Evolutionary conservation across 1,140 invertebrate genomes (phyloP), one percentile per base, ranked within the genome.

Genomic region (Leptopilina clavipes): DNA sequence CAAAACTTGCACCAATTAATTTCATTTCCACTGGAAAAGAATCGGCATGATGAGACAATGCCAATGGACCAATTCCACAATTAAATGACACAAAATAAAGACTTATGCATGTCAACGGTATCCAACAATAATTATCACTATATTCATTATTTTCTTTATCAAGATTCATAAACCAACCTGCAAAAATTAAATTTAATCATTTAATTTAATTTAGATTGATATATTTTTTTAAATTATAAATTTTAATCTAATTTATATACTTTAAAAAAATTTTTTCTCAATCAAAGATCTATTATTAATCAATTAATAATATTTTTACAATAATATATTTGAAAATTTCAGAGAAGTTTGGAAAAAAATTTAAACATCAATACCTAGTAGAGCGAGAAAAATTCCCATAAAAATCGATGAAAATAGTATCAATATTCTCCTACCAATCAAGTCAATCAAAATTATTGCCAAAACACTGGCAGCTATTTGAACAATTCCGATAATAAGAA

Each of bases 401-500:
- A 93, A 87, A 25, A 89, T 71, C 10, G 91, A 91, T 0, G 94
- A 95, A 43, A 93, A 85, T 0, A 94, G 87, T 18, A 97, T 89
- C 3, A 97, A 89, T 71, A 94, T 91, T 59, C 94, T 91, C 72
- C 96, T 91, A 59, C 96, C 96, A 0, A 94, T 89, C 78, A 92
- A 92, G 83, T 96, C 95, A 76, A 97, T 93, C 9, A 96, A 88
- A 71, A 94, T 79, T 40, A 92, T 91, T 1, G 94, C 93, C 1
- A 93, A 81, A 72, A 95, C 91, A 0, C 94, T 95, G 9, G 93
- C 93, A 25, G 93, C 85, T 12, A 97, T 94, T 89, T 96, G 95
- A 73, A 96, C 93, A 0, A 91, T 90, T 25, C 95, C 96, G 73
- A 97, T 92, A 65, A 97, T 91, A 59, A 97, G 94, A 1, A 95